A percentile compares a stretch with the other conserved stretches of the same genome.
Conservation (phyloP, 2,888 invertebrate species). For the Agonum fuliginosum region DNA sequence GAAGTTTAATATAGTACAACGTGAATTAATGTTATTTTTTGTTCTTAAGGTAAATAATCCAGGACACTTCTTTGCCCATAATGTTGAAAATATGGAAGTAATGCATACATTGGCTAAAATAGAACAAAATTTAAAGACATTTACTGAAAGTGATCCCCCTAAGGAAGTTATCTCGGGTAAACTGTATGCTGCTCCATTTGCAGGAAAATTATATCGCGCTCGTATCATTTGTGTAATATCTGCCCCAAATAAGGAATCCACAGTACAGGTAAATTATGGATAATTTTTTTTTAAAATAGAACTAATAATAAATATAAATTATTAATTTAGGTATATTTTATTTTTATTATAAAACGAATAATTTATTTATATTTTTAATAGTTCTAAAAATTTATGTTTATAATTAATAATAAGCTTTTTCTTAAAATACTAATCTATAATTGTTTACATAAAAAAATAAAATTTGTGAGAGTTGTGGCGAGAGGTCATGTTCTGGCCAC, state of each 20-base stretch:
- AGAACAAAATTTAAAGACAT: conserved; percentile 69
- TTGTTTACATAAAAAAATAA: too few species aligned
- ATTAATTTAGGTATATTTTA: too few species aligned
- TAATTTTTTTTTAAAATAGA: too few species aligned
- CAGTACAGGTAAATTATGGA: conserved; percentile 22
- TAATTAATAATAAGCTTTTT: neutral
- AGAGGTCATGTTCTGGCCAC: too few species aligned
- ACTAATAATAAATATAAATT: too few species aligned
- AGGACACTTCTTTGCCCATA: conserved; percentile 82
- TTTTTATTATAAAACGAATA: neutral
- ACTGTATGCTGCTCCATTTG: conserved; percentile 77
- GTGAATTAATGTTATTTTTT: neutral
- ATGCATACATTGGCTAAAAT: conserved; percentile 69
- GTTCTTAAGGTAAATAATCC: conserved; percentile 76
- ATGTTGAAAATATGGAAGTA: conserved; percentile 71
- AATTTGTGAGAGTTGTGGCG: too few species aligned
- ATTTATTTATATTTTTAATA: neutral
- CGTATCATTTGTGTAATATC: conserved; percentile 71
- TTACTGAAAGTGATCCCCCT: conserved; percentile 66
- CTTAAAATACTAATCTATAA: conserved; percentile 4
- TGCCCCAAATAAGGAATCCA: neutral
- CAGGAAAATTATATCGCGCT: conserved; percentile 76
- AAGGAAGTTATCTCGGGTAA: conserved; percentile 72
- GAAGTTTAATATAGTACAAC: neutral
- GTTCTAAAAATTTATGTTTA: neutral